Evolutionary conservation across 2,888 invertebrate genomes (phyloP), one percentile per base, ranked within the genome.

Genomic region (Apodemia zela): DNA sequence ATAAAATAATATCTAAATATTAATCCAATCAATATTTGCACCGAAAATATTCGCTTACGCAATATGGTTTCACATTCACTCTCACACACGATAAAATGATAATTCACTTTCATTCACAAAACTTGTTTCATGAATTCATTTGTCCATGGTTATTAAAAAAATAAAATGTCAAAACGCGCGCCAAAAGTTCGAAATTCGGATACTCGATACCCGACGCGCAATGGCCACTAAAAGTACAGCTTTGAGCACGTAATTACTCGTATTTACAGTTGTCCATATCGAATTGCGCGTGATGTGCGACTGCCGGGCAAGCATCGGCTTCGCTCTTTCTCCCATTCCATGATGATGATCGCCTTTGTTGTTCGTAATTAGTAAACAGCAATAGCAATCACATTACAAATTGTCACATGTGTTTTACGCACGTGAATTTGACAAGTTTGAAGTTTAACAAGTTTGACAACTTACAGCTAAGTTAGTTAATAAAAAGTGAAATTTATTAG

Each of bases 301-400:
- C 89, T 89, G 90, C 75, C 42, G 62, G 33, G 82, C 83, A 83
- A 81, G 76, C 85, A 80, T 74, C 80, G 81, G 82, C 84, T 80
- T 76, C 83, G 82, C 83, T 88, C 89, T 87, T 88, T 88, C 90
- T 87, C 87, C 90, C 90, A 89, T 89, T 88, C 89, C 89, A 84
- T 86, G 85, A 84, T 87, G 38, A 81, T 78, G n/a, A n/a, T n/a
- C 66, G 75, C 51, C 45, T 58, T 58, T 58, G 58, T 42, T 38
- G 57, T 29, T 58, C 58, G 58, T 59, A 62, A 62, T 58, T 63
- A 51, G 49, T 49, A 51, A 49, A 60, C 60, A 51, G 49, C 35
- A 60, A 49, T 54, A 49, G 49, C 25, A 35, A 59, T 59, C 35
- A 21, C 29, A 61, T 58, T 58, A 35, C 38, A 47, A 42, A 38